Conservation (phyloP, 2,113 vertebrate genomes). For the Amblyopsis rosae region DNA sequence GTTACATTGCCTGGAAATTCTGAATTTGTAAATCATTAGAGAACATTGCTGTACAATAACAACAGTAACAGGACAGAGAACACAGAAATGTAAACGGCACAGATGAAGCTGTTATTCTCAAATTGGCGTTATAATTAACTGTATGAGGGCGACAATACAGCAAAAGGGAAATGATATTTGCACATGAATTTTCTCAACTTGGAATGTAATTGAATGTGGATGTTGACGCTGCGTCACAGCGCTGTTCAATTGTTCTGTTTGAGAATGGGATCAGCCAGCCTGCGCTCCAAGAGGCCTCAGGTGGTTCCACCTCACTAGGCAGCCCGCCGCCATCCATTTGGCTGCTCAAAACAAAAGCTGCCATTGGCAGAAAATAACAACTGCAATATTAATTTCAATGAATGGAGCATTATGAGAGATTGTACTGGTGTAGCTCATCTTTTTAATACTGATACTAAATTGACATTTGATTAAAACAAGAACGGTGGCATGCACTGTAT, state of each 20-base stretch:
- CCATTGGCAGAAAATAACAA: conserved; percentile 6
- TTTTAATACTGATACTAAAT: not conserved
- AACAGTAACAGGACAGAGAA: not conserved
- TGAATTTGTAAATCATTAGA: no score
- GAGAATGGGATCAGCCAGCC: conserved; percentile 57
- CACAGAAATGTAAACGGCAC: not conserved
- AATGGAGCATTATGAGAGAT: not conserved
- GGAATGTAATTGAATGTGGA: conserved; percentile 58
- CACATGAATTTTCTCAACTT: conserved; percentile 42
- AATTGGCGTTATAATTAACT: conserved; percentile 44
- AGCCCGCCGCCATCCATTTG: conserved; percentile 44
- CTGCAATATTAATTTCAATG: conserved; percentile 16
- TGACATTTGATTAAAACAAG: conserved; percentile 16
- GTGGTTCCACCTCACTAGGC: conserved; percentile 58
- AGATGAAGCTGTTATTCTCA: not conserved
- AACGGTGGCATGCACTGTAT: not conserved
- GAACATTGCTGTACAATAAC: conserved; percentile 5
- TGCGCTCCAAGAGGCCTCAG: conserved; percentile 58
- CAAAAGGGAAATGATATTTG: conserved; percentile 43
- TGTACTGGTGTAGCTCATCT: not conserved
- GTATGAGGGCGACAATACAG: not conserved
- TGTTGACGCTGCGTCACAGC: conserved; percentile 30
- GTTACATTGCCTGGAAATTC: no score
- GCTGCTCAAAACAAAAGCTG: conserved; percentile 56
- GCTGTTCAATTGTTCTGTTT: conserved; percentile 57